phyloP scores from a whole-genome alignment of 1,140 invertebrate species.

The Drosophila nebulosa region DNA sequence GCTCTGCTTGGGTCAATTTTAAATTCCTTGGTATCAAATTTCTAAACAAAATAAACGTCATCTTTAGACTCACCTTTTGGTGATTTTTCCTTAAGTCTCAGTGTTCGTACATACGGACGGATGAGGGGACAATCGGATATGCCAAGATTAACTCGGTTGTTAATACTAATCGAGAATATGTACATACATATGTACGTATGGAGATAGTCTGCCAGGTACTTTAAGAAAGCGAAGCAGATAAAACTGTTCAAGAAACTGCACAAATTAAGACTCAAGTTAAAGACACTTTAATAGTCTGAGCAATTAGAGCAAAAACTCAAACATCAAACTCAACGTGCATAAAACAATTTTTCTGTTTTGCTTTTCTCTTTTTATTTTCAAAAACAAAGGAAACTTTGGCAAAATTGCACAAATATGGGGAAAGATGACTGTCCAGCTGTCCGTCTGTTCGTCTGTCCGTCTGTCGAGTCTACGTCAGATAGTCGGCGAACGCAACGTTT shows the following conservation, averaged over 20 bases:
- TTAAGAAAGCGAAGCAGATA: background rate
- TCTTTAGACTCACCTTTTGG: no score
- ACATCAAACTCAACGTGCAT: slow-evolving; percentile 56
- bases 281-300: slow-evolving; percentile 29
- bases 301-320: slow-evolving; percentile 54
- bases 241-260: background rate
- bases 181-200: no score
- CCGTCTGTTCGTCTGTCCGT: background rate
- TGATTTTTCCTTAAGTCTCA: no score
- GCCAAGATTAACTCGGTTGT: no score
- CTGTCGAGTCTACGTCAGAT: slow-evolving; percentile 37
- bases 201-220: no score
- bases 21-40: no score
- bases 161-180: no score
- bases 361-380: background rate
- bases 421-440: slow-evolving; percentile 4
- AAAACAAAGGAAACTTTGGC: slow-evolving; percentile 3
- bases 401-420: slow-evolving; percentile 9
- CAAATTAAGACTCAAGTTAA: slow-evolving; percentile 1
- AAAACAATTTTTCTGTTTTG: slow-evolving; percentile 32
- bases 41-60: no score
- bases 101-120: no score
- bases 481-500: slow-evolving; percentile 24
- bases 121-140: no score
- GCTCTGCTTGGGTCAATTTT: no score